phyloP scores from a whole-genome alignment of 2,888 invertebrate species.

The Tinea trinotella region DNA sequence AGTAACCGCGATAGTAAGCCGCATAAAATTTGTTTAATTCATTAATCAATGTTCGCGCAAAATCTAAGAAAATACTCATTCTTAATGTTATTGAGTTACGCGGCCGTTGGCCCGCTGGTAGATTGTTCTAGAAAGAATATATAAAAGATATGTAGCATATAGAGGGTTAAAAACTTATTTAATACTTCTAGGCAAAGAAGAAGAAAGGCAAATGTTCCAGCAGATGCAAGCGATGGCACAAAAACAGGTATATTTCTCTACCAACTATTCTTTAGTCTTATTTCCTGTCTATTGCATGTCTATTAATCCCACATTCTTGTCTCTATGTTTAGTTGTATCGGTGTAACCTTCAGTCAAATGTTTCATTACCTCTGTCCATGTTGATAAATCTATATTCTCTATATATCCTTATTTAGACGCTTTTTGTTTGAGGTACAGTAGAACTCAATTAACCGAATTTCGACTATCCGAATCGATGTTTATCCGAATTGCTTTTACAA shows the following conservation, averaged over 20 bases:
- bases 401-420: no score
- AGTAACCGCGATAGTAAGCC: no score
- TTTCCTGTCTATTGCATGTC: background rate
- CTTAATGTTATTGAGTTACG: no score
- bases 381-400: background rate
- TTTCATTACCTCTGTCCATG: background rate
- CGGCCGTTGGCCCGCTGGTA: no score
- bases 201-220: slow-evolving; percentile 96
- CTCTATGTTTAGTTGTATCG: background rate
- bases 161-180: background rate
- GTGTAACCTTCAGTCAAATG: background rate
- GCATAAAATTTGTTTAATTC: no score
- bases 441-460: no score
- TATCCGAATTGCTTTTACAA: no score
- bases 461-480: no score
- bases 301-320: background rate
- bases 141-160: no score
- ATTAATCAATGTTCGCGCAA: no score
- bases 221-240: slow-evolving; percentile 97
- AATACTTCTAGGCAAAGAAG: slow-evolving; percentile 88
- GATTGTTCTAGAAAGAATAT: no score
- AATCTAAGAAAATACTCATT: no score
- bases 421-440: background rate
- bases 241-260: slow-evolving; percentile 82
- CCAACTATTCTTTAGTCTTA: background rate